Percentiles rank a stretch among this genome's conserved stretches.
Evolutionary conservation across 2,888 invertebrate genomes (phyloP).

Genomic region (Octonoba sinensis): DNA sequence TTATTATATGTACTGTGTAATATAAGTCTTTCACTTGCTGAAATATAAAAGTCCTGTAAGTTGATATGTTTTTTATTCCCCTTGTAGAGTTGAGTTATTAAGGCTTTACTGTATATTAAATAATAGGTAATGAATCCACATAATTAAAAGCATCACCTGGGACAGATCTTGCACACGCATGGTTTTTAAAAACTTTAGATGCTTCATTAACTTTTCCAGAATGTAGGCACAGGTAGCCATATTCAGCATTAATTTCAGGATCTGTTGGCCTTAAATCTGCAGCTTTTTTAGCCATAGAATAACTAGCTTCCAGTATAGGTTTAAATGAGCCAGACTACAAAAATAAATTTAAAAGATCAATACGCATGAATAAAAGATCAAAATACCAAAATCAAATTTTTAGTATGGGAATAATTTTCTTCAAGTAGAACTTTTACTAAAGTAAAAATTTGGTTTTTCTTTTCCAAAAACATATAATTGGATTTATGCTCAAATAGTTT

Average conservation of each 20-base stretch:
- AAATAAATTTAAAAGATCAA: conserved; percentile 3
- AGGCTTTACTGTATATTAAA: too few relatives aligned
- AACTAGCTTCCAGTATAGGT: conserved; percentile 81
- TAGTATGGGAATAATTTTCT: not conserved
- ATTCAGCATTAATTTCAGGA: conserved; percentile 82
- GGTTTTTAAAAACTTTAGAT: conserved; percentile 79
- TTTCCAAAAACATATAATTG: conserved; percentile 10
- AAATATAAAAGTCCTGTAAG: too few relatives aligned
- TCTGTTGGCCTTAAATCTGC: conserved; percentile 80
- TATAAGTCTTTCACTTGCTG: too few relatives aligned
- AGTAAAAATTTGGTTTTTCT: conserved; percentile 1
- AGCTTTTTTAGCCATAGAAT: conserved; percentile 83
- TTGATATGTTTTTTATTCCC: too few relatives aligned
- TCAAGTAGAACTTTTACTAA: not conserved
- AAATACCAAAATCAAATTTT: not conserved
- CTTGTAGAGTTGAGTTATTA: too few relatives aligned
- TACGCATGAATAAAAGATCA: conserved; percentile 10
- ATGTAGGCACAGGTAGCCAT: conserved; percentile 84
- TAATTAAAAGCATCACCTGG: conserved; percentile 16
- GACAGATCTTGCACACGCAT: conserved; percentile 49
- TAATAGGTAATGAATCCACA: too few relatives aligned
- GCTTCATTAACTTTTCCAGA: conserved; percentile 83
- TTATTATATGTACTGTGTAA: too few relatives aligned
- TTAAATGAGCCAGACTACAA: conserved; percentile 73
- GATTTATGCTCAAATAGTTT: too few relatives aligned